These are phyloP conservation scores for Uria aalge DNA, from an alignment of 2,113 vertebrate genomes.

Conservation along the genomic window DNA sequence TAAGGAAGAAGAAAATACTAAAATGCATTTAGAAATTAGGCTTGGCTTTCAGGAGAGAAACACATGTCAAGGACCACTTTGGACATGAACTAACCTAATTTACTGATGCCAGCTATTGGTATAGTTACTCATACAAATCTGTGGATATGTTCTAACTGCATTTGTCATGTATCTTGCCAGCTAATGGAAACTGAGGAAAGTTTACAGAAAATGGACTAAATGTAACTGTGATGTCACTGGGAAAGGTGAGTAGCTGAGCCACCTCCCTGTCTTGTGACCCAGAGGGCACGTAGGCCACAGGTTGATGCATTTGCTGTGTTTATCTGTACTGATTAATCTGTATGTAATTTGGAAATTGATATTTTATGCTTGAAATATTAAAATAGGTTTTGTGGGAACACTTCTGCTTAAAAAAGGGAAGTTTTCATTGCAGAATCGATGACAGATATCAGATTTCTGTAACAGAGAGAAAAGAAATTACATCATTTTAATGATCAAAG, in stretches of 20 bases:
- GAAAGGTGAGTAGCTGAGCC: not conserved
- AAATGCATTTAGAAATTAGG: not conserved
- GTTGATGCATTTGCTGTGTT: not conserved
- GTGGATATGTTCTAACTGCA: not conserved
- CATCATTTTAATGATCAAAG: not conserved
- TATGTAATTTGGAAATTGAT: not conserved
- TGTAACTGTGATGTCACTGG: not conserved
- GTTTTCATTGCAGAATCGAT: not conserved
- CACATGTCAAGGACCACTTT: not conserved
- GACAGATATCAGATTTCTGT: constrained; percentile 11
- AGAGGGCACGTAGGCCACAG: not conserved
- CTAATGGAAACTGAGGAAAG: not conserved
- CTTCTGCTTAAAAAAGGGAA: not conserved
- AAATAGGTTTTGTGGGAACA: not conserved
- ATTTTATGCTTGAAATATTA: not conserved
- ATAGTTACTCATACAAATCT: not conserved
- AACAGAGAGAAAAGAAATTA: constrained; percentile 29
- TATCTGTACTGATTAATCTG: not conserved
- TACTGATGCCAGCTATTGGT: not conserved
- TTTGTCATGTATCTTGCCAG: not conserved
- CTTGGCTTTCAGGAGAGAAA: not conserved
- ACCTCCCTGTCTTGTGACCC: not conserved
- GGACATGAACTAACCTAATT: not conserved
- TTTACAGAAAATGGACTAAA: not conserved
- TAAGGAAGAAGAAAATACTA: not conserved